Evolutionary conservation across 2,888 invertebrate species (phyloP).

Genomic region (Drosophila subsilvestris): DNA sequence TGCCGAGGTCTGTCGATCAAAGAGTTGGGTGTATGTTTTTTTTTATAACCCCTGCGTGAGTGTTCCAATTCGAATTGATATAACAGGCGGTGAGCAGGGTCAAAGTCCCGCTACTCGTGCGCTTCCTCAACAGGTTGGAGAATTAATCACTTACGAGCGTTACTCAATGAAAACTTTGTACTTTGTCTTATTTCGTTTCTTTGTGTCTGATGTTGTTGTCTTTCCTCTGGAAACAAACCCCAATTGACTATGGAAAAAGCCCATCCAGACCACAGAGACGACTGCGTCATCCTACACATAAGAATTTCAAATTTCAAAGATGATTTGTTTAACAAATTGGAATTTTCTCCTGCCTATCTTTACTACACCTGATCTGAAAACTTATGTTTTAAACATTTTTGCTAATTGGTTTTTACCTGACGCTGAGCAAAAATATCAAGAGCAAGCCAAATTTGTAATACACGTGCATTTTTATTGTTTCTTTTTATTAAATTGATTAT

Average conservation of each 20-base stretch:
- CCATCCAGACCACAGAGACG: not conserved
- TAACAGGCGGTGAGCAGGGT: slow-evolving; percentile 33
- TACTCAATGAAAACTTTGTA: slow-evolving; percentile 57
- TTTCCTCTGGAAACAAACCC: slow-evolving; percentile 39
- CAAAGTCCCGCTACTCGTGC: slow-evolving; percentile 35
- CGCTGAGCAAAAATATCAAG: slow-evolving; percentile 82
- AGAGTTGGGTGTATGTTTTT: slow-evolving; percentile 14
- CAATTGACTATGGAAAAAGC: not conserved
- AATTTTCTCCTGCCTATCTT: not conserved
- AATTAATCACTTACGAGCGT: slow-evolving; percentile 44
- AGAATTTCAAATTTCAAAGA: slow-evolving; percentile 16
- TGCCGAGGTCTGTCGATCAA: slow-evolving; percentile 45
- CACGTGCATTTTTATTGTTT: slow-evolving; percentile 76
- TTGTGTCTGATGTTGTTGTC: not conserved
- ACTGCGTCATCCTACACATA: not conserved
- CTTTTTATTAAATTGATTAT: slow-evolving; percentile 13
- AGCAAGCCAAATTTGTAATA: slow-evolving; percentile 83
- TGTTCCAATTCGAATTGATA: slow-evolving; percentile 41
- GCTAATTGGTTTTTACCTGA: slow-evolving; percentile 74
- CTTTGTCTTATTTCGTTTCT: slow-evolving; percentile 32
- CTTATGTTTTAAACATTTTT: slow-evolving; percentile 6
- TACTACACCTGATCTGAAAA: not conserved
- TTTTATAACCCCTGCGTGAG: slow-evolving; percentile 39
- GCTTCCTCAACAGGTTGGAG: slow-evolving; percentile 39
- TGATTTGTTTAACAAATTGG: slow-evolving; percentile 2